phyloP scores from a whole-genome alignment of 2,888 invertebrate genomes.

The Melolontha melolontha region DNA sequence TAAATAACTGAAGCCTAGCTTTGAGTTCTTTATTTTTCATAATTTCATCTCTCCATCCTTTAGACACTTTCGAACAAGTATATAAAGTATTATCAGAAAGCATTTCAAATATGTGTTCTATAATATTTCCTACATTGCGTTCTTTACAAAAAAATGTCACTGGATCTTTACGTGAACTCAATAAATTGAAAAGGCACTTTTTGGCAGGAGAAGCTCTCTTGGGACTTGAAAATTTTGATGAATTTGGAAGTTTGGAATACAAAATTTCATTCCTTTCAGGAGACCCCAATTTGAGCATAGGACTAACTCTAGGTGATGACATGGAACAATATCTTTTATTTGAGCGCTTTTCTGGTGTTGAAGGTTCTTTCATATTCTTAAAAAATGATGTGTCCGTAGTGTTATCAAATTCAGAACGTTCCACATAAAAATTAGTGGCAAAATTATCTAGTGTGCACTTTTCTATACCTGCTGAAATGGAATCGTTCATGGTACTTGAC shows the following conservation, averaged over 20 bases:
- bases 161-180: conserved; percentile 41
- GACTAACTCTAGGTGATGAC: conserved; percentile 38
- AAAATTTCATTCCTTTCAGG: conserved; percentile 58
- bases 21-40: conserved; percentile 26
- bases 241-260: conserved; percentile 54
- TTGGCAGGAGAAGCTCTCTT: conserved; percentile 54
- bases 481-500: conserved; percentile 60
- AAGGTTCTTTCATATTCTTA: conserved; percentile 18
- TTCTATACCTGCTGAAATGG: conserved; percentile 57
- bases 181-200: conserved; percentile 53
- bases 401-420: conserved; percentile 37
- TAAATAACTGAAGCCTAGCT: conserved; percentile 37
- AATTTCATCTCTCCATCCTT: conserved; percentile 47
- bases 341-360: conserved; percentile 40
- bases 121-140: conserved; percentile 52
- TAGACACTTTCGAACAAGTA: conserved; percentile 56
- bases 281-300: conserved; percentile 50
- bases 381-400: conserved; percentile 26
- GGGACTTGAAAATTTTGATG: conserved; percentile 49
- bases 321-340: conserved; percentile 9
- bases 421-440: conserved; percentile 46
- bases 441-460: conserved; percentile 51
- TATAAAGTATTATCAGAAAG: conserved; percentile 59
- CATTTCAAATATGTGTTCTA: conserved; percentile 56
- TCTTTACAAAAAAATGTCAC: conserved; percentile 45